Conservation (phyloP, 2,113 vertebrate genomes). For the Leptocoma aspasia region DNA sequence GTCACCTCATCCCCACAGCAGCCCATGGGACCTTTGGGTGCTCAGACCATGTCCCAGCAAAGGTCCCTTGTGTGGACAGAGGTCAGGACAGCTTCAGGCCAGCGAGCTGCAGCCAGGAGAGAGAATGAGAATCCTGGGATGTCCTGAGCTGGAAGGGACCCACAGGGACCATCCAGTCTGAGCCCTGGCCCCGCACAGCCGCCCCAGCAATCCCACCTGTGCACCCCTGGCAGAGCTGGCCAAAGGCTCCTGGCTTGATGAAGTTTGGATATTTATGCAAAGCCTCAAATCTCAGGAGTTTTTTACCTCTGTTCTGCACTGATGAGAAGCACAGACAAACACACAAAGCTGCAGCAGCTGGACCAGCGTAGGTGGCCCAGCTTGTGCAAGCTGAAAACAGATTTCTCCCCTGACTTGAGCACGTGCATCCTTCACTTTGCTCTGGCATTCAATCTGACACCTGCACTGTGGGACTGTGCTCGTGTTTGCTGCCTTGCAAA, state of each 20-base stretch:
- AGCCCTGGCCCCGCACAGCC: neutral
- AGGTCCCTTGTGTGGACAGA: fast-evolving
- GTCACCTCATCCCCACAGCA: neutral
- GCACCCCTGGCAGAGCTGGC: fast-evolving
- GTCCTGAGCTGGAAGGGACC: neutral
- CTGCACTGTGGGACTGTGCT: neutral
- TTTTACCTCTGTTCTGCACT: neutral
- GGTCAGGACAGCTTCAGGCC: neutral
- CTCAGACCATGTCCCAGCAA: neutral
- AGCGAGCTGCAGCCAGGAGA: neutral
- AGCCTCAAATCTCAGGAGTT: neutral
- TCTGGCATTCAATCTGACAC: neutral
- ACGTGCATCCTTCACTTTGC: neutral
- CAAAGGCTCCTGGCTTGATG: fast-evolving
- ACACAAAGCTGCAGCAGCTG: neutral
- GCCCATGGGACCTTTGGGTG: neutral
- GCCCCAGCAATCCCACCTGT: neutral
- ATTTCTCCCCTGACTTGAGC: neutral
- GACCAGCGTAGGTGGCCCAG: neutral
- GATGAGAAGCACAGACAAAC: neutral
- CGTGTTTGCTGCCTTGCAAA: neutral
- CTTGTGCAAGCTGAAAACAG: neutral
- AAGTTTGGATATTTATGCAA: neutral
- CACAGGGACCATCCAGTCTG: fast-evolving
- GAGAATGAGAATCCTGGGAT: too few species aligned